Percentiles rank a stretch among this genome's conserved stretches.
phyloP scores from a whole-genome alignment of 2,113 vertebrate genomes.

The Oophaga pumilio region DNA sequence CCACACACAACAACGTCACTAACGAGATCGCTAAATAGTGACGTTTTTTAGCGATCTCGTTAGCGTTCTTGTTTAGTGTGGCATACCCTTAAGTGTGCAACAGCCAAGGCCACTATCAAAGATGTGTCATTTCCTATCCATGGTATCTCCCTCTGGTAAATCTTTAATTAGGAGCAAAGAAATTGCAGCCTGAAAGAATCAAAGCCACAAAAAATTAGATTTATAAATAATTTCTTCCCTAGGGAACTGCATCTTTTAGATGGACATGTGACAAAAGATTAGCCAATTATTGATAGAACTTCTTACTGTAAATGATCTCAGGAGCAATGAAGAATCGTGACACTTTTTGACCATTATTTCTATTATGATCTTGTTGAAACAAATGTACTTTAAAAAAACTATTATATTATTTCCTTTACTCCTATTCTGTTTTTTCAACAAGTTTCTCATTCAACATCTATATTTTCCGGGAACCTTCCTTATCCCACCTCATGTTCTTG shows the following conservation, averaged over 20 bases:
- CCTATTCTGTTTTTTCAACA: no score
- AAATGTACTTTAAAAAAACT: no score
- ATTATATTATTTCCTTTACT: no score
- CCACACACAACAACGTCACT: no score
- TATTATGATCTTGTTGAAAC: no score
- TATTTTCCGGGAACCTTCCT: no score
- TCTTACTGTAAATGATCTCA: not conserved
- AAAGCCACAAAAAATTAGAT: slow-evolving; percentile 8
- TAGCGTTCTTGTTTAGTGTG: no score
- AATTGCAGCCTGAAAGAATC: slow-evolving; percentile 2
- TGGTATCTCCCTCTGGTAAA: not conserved
- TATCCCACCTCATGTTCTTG: no score
- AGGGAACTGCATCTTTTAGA: not conserved
- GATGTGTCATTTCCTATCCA: not conserved
- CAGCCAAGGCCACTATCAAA: not conserved
- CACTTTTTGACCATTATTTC: not conserved
- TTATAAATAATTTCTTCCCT: not conserved
- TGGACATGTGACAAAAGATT: slow-evolving; percentile 1
- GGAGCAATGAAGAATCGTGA: not conserved
- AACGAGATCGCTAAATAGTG: no score
- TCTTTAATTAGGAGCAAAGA: not conserved
- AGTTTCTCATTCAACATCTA: no score
- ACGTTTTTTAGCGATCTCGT: no score
- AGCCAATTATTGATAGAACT: not conserved
- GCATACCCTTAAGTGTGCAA: no score